These are phyloP conservation scores for Ictalurus punctatus DNA, from an alignment of 2,113 vertebrate species.

Conservation along the genomic window DNA sequence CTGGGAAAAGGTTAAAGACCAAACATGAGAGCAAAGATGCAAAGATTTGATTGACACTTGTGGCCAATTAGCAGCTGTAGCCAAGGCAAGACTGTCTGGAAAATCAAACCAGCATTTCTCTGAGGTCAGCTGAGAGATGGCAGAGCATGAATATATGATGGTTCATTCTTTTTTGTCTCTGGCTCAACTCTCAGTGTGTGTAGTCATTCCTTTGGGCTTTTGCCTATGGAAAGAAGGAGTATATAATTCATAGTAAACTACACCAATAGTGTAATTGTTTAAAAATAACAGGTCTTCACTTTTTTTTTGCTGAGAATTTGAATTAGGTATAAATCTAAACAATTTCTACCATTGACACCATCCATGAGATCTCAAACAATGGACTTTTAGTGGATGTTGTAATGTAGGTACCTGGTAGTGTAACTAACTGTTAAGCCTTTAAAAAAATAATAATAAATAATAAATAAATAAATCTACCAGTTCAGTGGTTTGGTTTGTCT, in stretches of 20 bases:
- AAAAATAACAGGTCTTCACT: background rate
- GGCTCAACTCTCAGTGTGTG: background rate
- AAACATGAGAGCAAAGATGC: slow-evolving; percentile 28
- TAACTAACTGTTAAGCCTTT: background rate
- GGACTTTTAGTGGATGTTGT: background rate
- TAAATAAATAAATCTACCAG: background rate
- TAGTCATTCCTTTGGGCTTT: background rate
- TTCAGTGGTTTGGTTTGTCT: background rate
- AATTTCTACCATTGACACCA: background rate
- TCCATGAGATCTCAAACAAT: background rate
- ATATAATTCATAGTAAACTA: background rate
- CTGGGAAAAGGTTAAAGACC: slow-evolving; percentile 34
- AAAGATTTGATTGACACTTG: slow-evolving; percentile 43
- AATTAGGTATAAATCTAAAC: background rate
- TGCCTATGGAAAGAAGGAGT: background rate
- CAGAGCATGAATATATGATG: background rate
- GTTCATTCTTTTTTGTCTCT: background rate
- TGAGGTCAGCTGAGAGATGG: slow-evolving; percentile 20
- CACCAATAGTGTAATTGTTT: background rate
- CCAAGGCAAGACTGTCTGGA: slow-evolving; percentile 10
- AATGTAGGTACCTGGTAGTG: background rate
- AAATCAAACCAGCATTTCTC: slow-evolving; percentile 27
- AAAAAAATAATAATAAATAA: background rate
- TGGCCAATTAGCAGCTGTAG: background rate
- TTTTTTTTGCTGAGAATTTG: background rate